Evolutionary conservation across 1,140 invertebrate genomes (phyloP).

Genomic region (Antheraea mylitta): DNA sequence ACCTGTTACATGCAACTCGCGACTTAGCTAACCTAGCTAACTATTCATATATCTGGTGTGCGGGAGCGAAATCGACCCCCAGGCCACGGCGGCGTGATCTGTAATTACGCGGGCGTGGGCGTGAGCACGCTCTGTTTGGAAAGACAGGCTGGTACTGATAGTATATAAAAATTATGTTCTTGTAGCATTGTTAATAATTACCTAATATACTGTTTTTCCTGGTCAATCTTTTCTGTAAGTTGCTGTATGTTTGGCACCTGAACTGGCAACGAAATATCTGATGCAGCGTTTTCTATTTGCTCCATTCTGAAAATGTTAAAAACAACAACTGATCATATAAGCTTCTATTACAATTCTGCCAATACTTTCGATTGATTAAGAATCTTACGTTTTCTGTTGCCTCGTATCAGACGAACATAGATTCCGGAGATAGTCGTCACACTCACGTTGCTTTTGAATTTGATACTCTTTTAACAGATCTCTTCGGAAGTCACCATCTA

Average conservation of each 20-base stretch:
- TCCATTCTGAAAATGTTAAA: constrained; percentile 72
- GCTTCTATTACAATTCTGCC: neutral
- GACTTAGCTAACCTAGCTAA: no score
- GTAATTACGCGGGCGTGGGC: no score
- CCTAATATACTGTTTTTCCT: constrained; percentile 37
- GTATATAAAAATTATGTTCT: no score
- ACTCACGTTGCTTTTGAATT: constrained; percentile 82
- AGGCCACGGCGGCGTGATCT: no score
- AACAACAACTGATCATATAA: neutral
- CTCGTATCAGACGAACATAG: constrained; percentile 66
- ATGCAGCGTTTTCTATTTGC: constrained; percentile 78
- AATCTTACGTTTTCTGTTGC: constrained; percentile 82
- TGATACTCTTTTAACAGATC: constrained; percentile 87
- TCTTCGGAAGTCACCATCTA: constrained; percentile 82
- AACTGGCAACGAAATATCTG: constrained; percentile 68
- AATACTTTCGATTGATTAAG: neutral
- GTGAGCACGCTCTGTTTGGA: no score
- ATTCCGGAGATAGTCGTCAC: constrained; percentile 67
- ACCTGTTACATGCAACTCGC: no score
- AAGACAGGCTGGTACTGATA: no score
- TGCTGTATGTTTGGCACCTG: constrained; percentile 39
- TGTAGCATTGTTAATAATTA: constrained; percentile 18
- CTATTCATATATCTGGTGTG: no score
- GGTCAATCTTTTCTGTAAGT: constrained; percentile 27
- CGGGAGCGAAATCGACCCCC: no score